Evolutionary conservation across 2,797 vertebrate genomes (phyloP).

Genomic region (Sciurus vulgaris): DNA sequence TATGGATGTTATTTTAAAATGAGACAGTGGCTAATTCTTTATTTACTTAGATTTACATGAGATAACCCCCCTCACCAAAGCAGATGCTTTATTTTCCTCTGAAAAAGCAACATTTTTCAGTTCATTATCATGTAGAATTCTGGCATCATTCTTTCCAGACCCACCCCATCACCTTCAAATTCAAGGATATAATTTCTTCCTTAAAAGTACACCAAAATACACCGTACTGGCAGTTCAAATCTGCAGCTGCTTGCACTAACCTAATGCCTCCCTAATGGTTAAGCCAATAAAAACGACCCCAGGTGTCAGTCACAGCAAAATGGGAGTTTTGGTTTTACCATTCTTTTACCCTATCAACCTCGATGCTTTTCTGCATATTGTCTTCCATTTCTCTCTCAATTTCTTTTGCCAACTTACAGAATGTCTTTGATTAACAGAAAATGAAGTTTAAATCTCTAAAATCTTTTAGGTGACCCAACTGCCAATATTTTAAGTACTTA

Average conservation of each 20-base stretch:
- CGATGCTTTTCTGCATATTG: slow-evolving; percentile 67
- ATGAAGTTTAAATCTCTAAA: slow-evolving; percentile 61
- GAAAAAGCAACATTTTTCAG: slow-evolving; percentile 85
- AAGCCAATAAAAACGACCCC: slow-evolving; percentile 56
- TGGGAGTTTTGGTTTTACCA: slow-evolving; percentile 66
- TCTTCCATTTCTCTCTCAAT: slow-evolving; percentile 69
- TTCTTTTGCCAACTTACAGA: slow-evolving; percentile 78
- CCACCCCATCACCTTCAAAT: slow-evolving; percentile 77
- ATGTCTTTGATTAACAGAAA: slow-evolving; percentile 74
- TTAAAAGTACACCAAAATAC: slow-evolving; percentile 11
- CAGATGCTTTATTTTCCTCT: slow-evolving; percentile 81
- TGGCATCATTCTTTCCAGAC: slow-evolving; percentile 74
- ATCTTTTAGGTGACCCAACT: slow-evolving; percentile 67
- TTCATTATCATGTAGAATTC: slow-evolving; percentile 84
- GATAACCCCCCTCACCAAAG: slow-evolving; percentile 52
- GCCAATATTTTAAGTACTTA: slow-evolving; percentile 77
- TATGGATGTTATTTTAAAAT: slow-evolving; percentile 51
- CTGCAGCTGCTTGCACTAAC: background rate
- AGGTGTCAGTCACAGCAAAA: slow-evolving; percentile 77
- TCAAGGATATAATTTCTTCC: slow-evolving; percentile 75
- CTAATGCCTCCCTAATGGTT: slow-evolving; percentile 73
- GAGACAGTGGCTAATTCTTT: slow-evolving; percentile 61
- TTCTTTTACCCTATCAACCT: slow-evolving; percentile 74
- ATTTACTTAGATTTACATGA: slow-evolving; percentile 66
- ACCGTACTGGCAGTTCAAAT: background rate